Base-by-base conservation (phyloP, 2,888 invertebrate species). In the Epinotia ramella region DNA sequence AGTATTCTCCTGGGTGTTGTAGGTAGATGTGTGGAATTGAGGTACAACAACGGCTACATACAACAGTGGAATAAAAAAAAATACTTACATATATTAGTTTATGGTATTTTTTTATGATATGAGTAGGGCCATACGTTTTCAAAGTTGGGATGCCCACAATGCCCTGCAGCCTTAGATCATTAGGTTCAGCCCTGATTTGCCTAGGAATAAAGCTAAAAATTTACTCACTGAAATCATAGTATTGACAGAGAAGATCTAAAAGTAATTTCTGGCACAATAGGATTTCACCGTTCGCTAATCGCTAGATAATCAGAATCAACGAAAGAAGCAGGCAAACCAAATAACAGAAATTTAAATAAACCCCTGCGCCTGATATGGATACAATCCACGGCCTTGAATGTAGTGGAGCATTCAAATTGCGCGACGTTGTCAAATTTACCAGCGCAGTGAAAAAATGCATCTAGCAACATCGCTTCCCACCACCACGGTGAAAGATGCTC, bases 351-450 rank as follows among this genome's bases (percentile, higher is more conserved):
- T 40, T 44, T 24, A 53, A 65, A 66, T 53, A 53, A n/a, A 69
- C 44, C 53, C 76, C 60, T 76, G 71, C 53, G 65, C 65, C 64
- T 62, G 60, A 62, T 72, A 63, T 56, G 67, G 72, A 76, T 67
- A 76, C 72, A 76, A 72, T 67, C 56, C 67, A 33, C 56, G 70
- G 73, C 75, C 78, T 73, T 74, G 73, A 79, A 80, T 49, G 78
- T 74, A 80, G 77, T 77, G 77, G 78, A 81, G 84, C 84, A 82
- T 84, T 80, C 79, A 86, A 90, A 89, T 89, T 88, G 84, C 83
- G 92, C 92, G 92, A 90, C 91, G 93, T 93, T 93, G 93, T 92
- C 92, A 91, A 91, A 87, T 92, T 88, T 89, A 91, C 92, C 81
- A 81, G 81, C 83, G 84, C 83, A 84, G 83, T 84, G 84, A 90